Base-by-base conservation (phyloP, 2,888 invertebrate species). In the Macrophya alboannulata region DNA sequence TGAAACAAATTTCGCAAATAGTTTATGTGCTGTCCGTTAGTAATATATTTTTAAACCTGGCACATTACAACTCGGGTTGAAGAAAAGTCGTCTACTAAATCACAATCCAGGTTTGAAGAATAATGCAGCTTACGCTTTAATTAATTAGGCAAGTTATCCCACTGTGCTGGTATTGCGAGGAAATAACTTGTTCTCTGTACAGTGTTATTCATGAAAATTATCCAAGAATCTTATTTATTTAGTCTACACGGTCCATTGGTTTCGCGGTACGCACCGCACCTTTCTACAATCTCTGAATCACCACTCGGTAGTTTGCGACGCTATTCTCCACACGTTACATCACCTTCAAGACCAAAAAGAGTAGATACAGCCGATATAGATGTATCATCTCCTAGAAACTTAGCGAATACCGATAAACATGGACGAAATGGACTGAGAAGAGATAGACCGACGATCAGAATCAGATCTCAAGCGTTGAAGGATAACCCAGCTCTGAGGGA, bases 321-420 rank as follows among this genome's bases (percentile, higher is more conserved):
- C n/a, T 93, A 92, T 84, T 88, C 91, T 0, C 91, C 93, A 9
- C 68, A 68, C 51, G 48, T 83, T 51, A 88, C 89, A 0, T 86
- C 88, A 2, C 87, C 89, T 21, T 94, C 96, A 1, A 95, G 96
- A 84, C 97, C 97, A 1, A 96, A 97, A 81, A 95, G 96, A 88
- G 97, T 97, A 87, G 97, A 97, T 92, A 97, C 98, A 3, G 97
- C 97, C 48, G 97, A 97, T 91, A 98, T 98, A 88, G 98, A 98
- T 92, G 97, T 98, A 0, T 97, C 97, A 0, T 95, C 95, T 87
- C 91, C 91, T 0, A 89, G 90, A 87, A 90, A 90, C 15, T 74
- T 90, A 0, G 55, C 90, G 0, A 88, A 88, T 25, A 89, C 90
- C 0, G 86, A 87, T 0, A 85, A 72, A 12, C 86, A 86, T 40